Base-by-base conservation (phyloP, 2,113 vertebrate species). In the Triplophysa siluroides region DNA sequence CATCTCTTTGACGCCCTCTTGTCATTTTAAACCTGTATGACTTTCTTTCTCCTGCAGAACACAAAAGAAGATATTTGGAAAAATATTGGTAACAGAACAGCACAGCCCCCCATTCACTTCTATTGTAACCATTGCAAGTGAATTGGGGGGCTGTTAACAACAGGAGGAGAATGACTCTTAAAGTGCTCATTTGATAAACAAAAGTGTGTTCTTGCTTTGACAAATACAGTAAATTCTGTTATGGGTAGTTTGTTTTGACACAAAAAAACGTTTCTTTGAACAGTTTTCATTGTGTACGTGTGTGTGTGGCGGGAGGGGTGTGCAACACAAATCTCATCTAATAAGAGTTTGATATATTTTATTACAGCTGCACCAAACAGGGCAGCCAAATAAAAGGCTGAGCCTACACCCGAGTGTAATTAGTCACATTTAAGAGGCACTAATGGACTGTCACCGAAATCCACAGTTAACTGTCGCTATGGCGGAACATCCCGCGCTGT, bases 371-470 rank as follows among this genome's bases (percentile, higher is more conserved):
- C 19, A 23, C 19, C 58, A 56, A 54, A 63, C 45, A 64, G 68
- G 45, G 60, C 60, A 6, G 43, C 50, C 58, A 63, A 47, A 75
- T 50, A 47, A 62, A 47, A 75, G 56, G 19, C 72, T 41, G 11
- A 26, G 60, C 47, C 58, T 29, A 61, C 43, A 62, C 41, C 33
- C 41, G 11, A 62, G 56, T 1, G 16, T 63, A 79, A 79, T 79
- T 79, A 72, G 78, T 71, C 68, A 63, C 58, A 79, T 64, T 79
- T 71, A 65, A 45, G 19, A 72, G 58, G 60, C 60, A 41, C 41
- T 79, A 79, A 79, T 73, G 29, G 58, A 79, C 62, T 64, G 58
- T 61, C 78, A 72, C 21, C 50, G 58, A 52, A 61, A 9, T 74
- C 13, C 54, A 74, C 12, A 74, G 21, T 75, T 75, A 58, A 75